Conservation (phyloP, 2,113 vertebrate species). For the Gadus chalcogrammus region DNA sequence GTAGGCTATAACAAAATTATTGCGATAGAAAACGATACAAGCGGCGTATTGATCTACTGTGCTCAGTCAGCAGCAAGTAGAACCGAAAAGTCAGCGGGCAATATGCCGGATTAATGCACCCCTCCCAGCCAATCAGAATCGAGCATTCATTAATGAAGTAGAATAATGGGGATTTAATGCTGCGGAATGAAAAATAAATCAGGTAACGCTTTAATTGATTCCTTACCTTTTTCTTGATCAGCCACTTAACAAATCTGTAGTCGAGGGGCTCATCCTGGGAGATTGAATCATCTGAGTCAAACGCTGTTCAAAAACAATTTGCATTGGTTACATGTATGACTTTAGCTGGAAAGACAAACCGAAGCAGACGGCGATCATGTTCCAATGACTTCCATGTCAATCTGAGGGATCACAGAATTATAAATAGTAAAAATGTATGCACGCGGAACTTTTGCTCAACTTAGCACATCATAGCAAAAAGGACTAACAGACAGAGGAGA, state of each 20-base stretch:
- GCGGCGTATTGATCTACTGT: no score
- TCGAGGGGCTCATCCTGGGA: conserved; percentile 71
- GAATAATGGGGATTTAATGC: background rate
- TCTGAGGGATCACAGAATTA: no score
- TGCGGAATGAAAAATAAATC: background rate
- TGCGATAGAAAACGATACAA: no score
- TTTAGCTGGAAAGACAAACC: background rate
- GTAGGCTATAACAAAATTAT: no score
- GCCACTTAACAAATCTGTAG: conserved; percentile 86
- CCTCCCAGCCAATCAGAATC: no score
- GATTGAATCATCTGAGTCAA: conserved; percentile 66
- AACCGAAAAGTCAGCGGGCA: no score
- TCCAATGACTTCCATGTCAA: no score
- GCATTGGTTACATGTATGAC: background rate
- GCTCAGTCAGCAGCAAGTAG: no score
- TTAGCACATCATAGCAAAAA: background rate
- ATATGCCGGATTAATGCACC: no score
- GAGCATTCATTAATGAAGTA: no score
- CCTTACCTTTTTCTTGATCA: conserved; percentile 86
- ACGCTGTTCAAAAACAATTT: conserved; percentile 65
- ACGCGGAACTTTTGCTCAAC: no score
- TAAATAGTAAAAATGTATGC: no score
- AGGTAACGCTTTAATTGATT: background rate
- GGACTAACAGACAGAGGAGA: conserved; percentile 85
- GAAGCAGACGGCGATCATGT: background rate